These are phyloP conservation scores for Micromussa lordhowensis DNA, from an alignment of 92 coral and sea anemone genomes.

Conservation along the genomic window DNA sequence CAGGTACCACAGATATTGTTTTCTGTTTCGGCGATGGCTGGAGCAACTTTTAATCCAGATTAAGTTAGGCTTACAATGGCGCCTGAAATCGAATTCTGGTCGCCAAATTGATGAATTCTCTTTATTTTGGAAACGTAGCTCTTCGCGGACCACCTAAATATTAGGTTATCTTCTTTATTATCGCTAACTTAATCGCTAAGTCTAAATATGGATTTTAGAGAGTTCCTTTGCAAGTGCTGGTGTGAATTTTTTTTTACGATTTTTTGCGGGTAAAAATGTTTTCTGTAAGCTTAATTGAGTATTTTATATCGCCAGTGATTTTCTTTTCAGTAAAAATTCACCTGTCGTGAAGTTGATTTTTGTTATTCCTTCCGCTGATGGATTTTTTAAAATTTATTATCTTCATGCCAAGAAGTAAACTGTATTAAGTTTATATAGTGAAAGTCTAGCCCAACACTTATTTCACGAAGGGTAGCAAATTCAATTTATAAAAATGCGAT, in stretches of 20 bases:
- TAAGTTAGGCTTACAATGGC: slow-evolving; percentile 7
- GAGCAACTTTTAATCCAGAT: slow-evolving; percentile 22
- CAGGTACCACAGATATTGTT: slow-evolving; percentile 20
- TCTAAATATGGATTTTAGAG: neutral
- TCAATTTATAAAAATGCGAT: neutral
- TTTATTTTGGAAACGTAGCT: neutral
- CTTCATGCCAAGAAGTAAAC: neutral
- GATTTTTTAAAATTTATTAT: neutral
- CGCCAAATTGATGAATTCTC: neutral
- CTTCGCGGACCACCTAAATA: neutral
- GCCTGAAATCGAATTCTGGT: neutral
- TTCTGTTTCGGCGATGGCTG: neutral
- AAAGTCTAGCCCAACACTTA: neutral
- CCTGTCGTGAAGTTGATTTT: neutral
- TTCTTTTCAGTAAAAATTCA: neutral
- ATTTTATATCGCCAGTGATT: neutral
- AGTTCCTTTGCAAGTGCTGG: neutral
- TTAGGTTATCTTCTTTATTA: neutral
- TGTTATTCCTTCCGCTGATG: neutral
- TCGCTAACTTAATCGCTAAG: neutral
- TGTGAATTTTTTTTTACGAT: neutral
- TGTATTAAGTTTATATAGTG: neutral
- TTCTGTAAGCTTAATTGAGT: neutral
- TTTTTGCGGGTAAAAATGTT: neutral
- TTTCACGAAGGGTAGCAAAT: neutral